Conservation (phyloP, 2,888 invertebrate genomes). For the Helleia helle region DNA sequence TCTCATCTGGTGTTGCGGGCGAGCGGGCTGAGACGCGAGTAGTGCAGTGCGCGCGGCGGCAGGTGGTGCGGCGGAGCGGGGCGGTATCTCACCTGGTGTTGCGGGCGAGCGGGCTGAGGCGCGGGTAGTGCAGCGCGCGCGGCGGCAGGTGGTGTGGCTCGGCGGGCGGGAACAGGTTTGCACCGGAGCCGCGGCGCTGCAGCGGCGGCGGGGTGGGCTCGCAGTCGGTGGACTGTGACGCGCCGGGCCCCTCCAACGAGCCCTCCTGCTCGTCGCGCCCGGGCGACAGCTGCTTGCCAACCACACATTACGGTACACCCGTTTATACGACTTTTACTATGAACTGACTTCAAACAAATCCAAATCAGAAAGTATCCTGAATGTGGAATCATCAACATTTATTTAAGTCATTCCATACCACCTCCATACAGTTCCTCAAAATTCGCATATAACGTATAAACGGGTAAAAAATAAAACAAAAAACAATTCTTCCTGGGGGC, state of each 20-base stretch:
- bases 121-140: conserved; percentile 74
- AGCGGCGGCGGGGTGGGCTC: conserved; percentile 91
- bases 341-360: neutral
- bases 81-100: conserved; percentile 56
- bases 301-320: neutral
- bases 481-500: too few species aligned
- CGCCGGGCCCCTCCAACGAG: conserved; percentile 91
- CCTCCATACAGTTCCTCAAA: too few species aligned
- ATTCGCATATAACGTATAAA: too few species aligned
- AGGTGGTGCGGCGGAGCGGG: conserved; percentile 26
- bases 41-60: conserved; percentile 68
- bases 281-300: conserved; percentile 79
- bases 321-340: neutral
- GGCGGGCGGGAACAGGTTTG: conserved; percentile 89
- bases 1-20: conserved; percentile 76
- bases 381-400: too few species aligned
- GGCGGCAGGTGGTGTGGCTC: conserved; percentile 58
- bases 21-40: conserved; percentile 86
- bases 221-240: conserved; percentile 93
- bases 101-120: conserved; percentile 88
- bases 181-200: conserved; percentile 87
- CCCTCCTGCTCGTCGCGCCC: conserved; percentile 89
- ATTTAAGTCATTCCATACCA: too few species aligned
- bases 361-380: too few species aligned
- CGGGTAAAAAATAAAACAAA: too few species aligned